Evolutionary conservation across 2,888 invertebrate species (phyloP).

Genomic region (Himalopsyche kuldschensis): DNA sequence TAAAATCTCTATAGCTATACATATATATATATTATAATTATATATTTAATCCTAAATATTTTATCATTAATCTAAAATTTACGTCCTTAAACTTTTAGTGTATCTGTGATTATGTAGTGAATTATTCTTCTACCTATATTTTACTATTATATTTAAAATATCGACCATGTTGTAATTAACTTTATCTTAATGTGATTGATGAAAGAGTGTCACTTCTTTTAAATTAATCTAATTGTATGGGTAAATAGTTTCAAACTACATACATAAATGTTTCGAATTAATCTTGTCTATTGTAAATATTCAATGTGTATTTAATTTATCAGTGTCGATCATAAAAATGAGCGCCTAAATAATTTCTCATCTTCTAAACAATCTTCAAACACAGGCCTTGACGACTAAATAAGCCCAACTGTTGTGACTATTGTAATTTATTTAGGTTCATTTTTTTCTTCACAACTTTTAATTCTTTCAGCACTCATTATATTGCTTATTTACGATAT

Average conservation of each 20-base stretch:
- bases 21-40: background rate
- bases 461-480: too few relatives aligned
- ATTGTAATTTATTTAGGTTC: too few relatives aligned
- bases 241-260: background rate
- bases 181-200: background rate
- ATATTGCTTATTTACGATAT: too few relatives aligned
- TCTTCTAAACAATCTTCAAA: background rate
- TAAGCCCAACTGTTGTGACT: too few relatives aligned
- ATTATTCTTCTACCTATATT: background rate
- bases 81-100: conserved; percentile 7
- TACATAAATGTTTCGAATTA: background rate
- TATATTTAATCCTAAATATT: background rate
- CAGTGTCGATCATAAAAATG: background rate
- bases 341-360: background rate
- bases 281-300: background rate
- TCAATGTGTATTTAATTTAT: background rate
- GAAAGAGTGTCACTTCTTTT: background rate
- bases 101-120: conserved; percentile 19
- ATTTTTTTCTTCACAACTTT: too few relatives aligned
- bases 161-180: background rate
- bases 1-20: background rate
- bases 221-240: background rate
- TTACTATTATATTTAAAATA: background rate
- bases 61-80: conserved; percentile 5
- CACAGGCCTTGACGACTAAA: too few relatives aligned